phyloP scores from a whole-genome alignment of 1,140 invertebrate species.

The Arctopsyche grandis region DNA sequence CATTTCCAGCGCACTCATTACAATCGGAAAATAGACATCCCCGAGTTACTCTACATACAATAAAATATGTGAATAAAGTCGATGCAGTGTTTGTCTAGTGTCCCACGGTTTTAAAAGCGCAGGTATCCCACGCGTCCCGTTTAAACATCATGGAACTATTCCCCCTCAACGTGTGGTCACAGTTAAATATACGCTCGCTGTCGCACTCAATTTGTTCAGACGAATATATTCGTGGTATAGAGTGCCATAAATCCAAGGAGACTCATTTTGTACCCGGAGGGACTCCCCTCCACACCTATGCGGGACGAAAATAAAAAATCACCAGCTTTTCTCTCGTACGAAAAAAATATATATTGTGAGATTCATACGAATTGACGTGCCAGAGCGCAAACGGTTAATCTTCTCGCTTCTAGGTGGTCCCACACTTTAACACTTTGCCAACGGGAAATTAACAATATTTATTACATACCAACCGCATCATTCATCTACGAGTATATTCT shows the following conservation, averaged over 20 bases:
- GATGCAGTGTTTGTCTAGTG: too few species aligned
- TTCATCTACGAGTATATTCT: too few species aligned
- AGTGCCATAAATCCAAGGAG: not conserved
- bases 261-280: not conserved
- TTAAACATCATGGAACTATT: conserved; percentile 39
- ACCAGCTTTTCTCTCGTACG: not conserved
- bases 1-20: too few species aligned
- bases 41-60: too few species aligned
- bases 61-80: too few species aligned
- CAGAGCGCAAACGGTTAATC: not conserved
- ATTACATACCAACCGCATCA: too few species aligned
- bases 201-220: conserved; percentile 48
- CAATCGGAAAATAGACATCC: too few species aligned
- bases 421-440: not conserved
- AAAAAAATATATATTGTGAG: not conserved
- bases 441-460: not conserved
- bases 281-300: too few species aligned
- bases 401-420: conserved; percentile 10
- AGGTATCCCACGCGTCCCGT: not conserved
- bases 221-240: conserved; percentile 27
- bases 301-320: too few species aligned
- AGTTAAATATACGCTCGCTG: conserved; percentile 40
- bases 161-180: conserved; percentile 7
- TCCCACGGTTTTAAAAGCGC: not conserved
- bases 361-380: not conserved